Evolutionary conservation across 2,888 invertebrate genomes (phyloP), one percentile per base, ranked within the genome.

Genomic region (Plemyria rubiginata): DNA sequence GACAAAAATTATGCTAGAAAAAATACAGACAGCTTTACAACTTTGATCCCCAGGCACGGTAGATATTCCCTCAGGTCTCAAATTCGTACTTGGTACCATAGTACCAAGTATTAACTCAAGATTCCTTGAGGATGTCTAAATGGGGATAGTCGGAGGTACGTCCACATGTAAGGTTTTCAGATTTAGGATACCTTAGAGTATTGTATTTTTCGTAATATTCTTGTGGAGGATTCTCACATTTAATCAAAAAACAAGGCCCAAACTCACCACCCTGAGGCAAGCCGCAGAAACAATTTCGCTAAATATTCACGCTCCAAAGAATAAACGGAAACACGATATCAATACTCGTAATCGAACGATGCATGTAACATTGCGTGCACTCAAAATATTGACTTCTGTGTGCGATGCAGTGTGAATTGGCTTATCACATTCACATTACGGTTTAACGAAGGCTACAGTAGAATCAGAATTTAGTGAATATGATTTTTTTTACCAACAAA

Each of bases 271-370:
- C 74, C 68, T 64, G 66, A 12, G 61, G 66, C 48, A 69, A 64
- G 45, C 60, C 67, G n/a, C n/a, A n/a, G n/a, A n/a, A 52, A 71
- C 70, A 71, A 71, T 71, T 70, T 67, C 54, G 51, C 65, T 70
- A 70, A 73, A 76, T 72, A 76, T 72, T 68, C 62, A 72, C 72
- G 73, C 70, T 70, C 65, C 69, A 69, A 65, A 62, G 66, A 70
- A 69, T 68, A 66, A 68, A 67, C 71, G 74, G 74, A 73, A 76
- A 74, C 69, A 52, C 65, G 66, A 70, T 70, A 72, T 59, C 57
- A 55, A 54, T 65, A 55, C 62, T 72, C 70, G 66, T 74, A 77
- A 75, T 72, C 70, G 66, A n/a, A 64, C 60, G 65, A 71, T 67
- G 66, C 52, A 62, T 63, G 61, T 70, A 65, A 66, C 66, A 63